Percentiles rank a stretch among this genome's conserved stretches.
These are phyloP conservation scores for Loxodonta africana DNA, from an alignment of 2,113 vertebrate species.

Conservation along the genomic window DNA sequence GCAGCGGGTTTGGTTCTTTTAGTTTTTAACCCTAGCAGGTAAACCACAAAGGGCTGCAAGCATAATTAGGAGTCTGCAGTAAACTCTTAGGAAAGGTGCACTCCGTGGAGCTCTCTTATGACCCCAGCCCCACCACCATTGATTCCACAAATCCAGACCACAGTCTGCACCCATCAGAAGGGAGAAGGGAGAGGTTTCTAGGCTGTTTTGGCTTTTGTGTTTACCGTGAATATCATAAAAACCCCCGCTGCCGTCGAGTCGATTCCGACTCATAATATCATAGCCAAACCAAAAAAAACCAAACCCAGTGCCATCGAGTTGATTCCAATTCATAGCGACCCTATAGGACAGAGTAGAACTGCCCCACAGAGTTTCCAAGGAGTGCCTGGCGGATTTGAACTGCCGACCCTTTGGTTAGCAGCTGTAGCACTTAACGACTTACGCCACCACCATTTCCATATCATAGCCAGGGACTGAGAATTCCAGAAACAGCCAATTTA, in stretches of 20 bases:
- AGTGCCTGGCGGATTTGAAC: too few species aligned
- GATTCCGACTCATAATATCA: too few species aligned
- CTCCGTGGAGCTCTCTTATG: background rate
- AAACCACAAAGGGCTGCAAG: background rate
- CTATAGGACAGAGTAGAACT: too few species aligned
- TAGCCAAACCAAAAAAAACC: too few species aligned
- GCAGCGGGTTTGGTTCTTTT: too few species aligned
- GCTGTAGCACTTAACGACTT: too few species aligned
- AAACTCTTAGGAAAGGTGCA: background rate
- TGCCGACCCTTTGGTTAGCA: too few species aligned
- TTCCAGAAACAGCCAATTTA: background rate
- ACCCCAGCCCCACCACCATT: background rate
- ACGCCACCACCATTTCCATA: too few species aligned
- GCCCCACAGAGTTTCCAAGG: too few species aligned
- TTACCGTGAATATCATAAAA: background rate
- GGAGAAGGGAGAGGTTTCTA: background rate
- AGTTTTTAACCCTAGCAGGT: background rate
- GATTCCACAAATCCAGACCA: background rate
- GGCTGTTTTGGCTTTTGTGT: background rate
- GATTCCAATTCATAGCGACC: too few species aligned
- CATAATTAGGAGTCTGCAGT: background rate
- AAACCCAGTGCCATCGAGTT: too few species aligned
- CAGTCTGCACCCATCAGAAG: background rate
- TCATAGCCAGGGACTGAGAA: background rate
- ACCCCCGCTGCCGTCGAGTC: too few species aligned